Evolutionary conservation across 92 coral and sea anemone species (phyloP).

Genomic region (Nematostella vectensis): DNA sequence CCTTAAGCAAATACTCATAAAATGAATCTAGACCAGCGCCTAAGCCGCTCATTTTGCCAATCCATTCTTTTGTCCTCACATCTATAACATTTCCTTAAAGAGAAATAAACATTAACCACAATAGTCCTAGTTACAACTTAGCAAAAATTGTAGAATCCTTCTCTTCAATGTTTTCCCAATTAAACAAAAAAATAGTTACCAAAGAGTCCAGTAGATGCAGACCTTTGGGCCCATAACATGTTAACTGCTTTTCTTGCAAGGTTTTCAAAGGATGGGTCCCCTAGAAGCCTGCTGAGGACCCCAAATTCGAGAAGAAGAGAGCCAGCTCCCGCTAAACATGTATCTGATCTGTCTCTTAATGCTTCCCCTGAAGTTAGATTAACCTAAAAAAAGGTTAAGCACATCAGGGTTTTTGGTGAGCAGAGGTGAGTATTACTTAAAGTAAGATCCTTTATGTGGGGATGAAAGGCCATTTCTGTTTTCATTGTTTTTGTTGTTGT

Average conservation of each 20-base stretch:
- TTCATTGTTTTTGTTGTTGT: no score
- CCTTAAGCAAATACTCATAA: conserved; percentile 94
- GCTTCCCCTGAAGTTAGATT: conserved; percentile 70
- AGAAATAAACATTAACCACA: not conserved
- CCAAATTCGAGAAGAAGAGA: conserved; percentile 90
- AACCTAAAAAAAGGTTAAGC: conserved; percentile 54
- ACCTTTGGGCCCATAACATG: conserved; percentile 74
- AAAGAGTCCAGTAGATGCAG: conserved; percentile 68
- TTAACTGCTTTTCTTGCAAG: conserved; percentile 73
- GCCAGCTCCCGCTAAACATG: conserved; percentile 94
- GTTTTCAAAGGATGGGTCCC: conserved; percentile 88
- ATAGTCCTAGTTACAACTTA: no score
- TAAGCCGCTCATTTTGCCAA: conserved; percentile 87
- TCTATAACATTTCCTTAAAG: conserved; percentile 76
- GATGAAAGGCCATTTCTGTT: no score
- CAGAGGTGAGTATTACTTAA: no score
- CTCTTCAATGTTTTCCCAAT: not conserved
- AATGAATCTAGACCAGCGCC: conserved; percentile 98
- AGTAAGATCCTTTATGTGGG: no score
- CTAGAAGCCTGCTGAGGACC: conserved; percentile 74
- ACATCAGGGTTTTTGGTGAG: no score
- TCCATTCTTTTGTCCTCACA: conserved; percentile 77
- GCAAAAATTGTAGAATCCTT: not conserved
- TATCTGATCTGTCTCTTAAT: conserved; percentile 41
- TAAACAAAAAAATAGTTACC: conserved; percentile 27